Percentiles rank a stretch among this genome's conserved stretches.
Evolutionary conservation across 1,140 invertebrate genomes (phyloP).

Genomic region (Gonatopus flavifemur): DNA sequence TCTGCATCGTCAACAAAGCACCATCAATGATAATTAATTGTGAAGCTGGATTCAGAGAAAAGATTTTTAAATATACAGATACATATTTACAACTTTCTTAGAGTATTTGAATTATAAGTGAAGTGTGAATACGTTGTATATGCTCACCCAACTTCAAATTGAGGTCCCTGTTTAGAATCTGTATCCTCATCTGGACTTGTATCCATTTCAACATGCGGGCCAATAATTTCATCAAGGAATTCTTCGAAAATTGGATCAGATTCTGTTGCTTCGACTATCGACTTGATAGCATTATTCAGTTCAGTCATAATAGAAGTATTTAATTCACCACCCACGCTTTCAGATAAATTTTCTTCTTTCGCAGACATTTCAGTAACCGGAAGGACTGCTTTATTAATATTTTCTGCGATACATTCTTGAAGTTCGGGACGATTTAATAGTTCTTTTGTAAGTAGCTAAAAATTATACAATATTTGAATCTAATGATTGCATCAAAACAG

Average conservation of each 20-base stretch:
- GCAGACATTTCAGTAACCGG: slow-evolving; percentile 29
- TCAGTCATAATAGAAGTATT: slow-evolving; percentile 51
- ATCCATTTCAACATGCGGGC: slow-evolving; percentile 36
- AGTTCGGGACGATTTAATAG: slow-evolving; percentile 52
- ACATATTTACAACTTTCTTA: too few species aligned
- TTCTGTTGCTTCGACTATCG: slow-evolving; percentile 50
- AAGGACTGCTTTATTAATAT: slow-evolving; percentile 55
- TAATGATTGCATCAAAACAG: background rate
- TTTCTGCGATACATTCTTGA: slow-evolving; percentile 57
- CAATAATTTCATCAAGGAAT: slow-evolving; percentile 52
- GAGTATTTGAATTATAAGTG: too few species aligned
- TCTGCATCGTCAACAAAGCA: too few species aligned
- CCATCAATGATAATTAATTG: too few species aligned
- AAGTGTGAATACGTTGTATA: too few species aligned
- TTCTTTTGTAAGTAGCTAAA: slow-evolving; percentile 48
- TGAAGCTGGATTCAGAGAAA: too few species aligned
- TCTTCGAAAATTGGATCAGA: slow-evolving; percentile 56
- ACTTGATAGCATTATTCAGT: slow-evolving; percentile 49
- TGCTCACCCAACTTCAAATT: too few species aligned
- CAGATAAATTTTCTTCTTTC: slow-evolving; percentile 33
- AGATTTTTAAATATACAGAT: too few species aligned
- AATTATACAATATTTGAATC: too few species aligned
- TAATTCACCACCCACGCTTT: slow-evolving; percentile 28
- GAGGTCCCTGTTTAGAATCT: too few species aligned
- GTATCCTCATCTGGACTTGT: slow-evolving; percentile 45